Evolutionary conservation across 2,113 vertebrate genomes (phyloP).

Genomic region (Addax nasomaculatus): DNA sequence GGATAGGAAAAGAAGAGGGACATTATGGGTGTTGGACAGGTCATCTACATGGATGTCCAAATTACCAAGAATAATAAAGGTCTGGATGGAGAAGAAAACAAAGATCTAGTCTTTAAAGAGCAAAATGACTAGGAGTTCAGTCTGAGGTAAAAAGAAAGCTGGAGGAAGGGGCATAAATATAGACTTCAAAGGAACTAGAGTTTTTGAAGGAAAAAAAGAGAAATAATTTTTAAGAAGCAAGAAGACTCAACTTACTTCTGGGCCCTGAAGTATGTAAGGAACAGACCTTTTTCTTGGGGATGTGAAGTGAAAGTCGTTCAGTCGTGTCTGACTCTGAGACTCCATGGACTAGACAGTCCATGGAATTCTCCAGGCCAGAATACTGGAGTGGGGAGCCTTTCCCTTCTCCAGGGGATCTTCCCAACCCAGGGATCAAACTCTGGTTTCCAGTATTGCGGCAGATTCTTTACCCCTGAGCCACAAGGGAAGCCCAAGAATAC

Average conservation of each 20-base stretch:
- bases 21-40: background rate
- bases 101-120: background rate
- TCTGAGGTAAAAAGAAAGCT: background rate
- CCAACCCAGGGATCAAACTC: background rate
- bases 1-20: background rate
- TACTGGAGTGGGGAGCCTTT: background rate
- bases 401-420: background rate
- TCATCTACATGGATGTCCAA: background rate
- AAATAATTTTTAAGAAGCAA: slow-evolving; percentile 22
- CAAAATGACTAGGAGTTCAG: background rate
- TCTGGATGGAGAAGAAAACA: slow-evolving; percentile 19
- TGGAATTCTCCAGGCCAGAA: background rate
- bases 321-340: background rate
- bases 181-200: background rate
- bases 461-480: background rate
- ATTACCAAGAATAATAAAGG: background rate
- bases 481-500: background rate
- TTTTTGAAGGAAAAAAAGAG: background rate
- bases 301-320: background rate
- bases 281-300: background rate
- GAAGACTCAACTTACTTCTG: background rate
- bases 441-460: background rate
- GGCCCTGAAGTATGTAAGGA: background rate
- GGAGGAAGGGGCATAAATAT: background rate
- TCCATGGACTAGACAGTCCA: background rate